Base-by-base conservation (phyloP, 2,888 invertebrate genomes). In the Acronicta aceris region DNA sequence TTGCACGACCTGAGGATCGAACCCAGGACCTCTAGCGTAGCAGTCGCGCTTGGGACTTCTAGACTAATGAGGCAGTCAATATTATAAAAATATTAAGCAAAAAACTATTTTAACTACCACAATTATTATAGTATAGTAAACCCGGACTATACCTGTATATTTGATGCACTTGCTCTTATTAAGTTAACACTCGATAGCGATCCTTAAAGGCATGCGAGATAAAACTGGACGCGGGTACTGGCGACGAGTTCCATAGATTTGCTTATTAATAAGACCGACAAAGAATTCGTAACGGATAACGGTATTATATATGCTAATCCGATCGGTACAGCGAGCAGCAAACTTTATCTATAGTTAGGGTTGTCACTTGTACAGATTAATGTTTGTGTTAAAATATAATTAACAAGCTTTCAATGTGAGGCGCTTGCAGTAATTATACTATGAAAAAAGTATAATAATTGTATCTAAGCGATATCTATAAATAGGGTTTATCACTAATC, bases 191-290 rank as follows among this genome's bases (percentile, higher is more conserved):
- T 78, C 56, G 53, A 78, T 66, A 74, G 72, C 64, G 64, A 60
- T 65, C 56, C 58, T 66, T 59, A 51, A 58, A 68, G 62, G 65
- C 57, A 57, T 65, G 62, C 55, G 40, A 78, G 68, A 75, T 75
- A 67, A 67, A 72, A 79, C 79, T 74, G 64, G 75, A 69, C 62
- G 70, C 76, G 69, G 77, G 76, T 81, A 76, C 79, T 33, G 48
- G 71, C 75, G 78, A 81, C 83, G 66, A 88, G 88, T 86, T 89
- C 85, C 89, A 86, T 87, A 90, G 88, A 90, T 90, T 90, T 87
- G 84, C 88, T 87, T 90, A 90, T 90, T 90, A 91, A 89, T 88
- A 90, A 89, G 84, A 84, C 89, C 89, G 90, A 89, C 89, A 89
- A 89, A 87, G 85, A 90, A 90, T 88, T 87, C 82, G 86, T 89